These are phyloP conservation scores for Cinclus cinclus DNA, from an alignment of 2,113 vertebrate species.

Conservation along the genomic window DNA sequence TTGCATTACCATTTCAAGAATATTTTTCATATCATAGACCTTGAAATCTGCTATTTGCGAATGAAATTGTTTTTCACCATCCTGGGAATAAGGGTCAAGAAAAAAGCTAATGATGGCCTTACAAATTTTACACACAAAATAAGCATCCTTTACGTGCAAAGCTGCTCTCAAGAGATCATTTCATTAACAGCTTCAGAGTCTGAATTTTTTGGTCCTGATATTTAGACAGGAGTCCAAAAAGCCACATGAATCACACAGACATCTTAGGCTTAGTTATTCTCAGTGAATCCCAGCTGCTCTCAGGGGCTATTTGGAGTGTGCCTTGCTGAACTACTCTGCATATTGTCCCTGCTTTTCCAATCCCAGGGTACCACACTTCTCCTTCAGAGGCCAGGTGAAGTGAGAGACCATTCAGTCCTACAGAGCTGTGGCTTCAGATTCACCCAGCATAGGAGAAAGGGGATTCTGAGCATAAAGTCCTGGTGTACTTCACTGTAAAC, in stretches of 20 bases:
- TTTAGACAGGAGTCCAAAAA: neutral
- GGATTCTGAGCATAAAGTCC: neutral
- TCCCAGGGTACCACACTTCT: neutral
- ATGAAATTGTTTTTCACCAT: constrained; percentile 28
- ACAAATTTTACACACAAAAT: neutral
- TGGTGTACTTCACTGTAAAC: neutral
- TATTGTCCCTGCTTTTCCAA: neutral
- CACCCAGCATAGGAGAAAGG: neutral
- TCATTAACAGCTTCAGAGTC: neutral
- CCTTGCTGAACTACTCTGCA: neutral
- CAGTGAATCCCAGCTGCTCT: neutral
- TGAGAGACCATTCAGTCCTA: neutral
- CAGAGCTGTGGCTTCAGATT: neutral
- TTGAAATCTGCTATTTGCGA: constrained; percentile 44
- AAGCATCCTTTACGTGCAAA: neutral
- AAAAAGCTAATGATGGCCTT: constrained; percentile 15
- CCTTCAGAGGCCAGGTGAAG: neutral
- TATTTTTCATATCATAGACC: constrained; percentile 35
- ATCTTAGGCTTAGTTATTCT: neutral
- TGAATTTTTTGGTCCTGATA: neutral
- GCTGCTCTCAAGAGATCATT: neutral
- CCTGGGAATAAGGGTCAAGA: constrained; percentile 31
- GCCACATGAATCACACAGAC: neutral
- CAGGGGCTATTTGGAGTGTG: neutral
- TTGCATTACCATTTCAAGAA: constrained; percentile 23